Conservation (phyloP, 2,888 invertebrate genomes). For the Melanchra persicariae region DNA sequence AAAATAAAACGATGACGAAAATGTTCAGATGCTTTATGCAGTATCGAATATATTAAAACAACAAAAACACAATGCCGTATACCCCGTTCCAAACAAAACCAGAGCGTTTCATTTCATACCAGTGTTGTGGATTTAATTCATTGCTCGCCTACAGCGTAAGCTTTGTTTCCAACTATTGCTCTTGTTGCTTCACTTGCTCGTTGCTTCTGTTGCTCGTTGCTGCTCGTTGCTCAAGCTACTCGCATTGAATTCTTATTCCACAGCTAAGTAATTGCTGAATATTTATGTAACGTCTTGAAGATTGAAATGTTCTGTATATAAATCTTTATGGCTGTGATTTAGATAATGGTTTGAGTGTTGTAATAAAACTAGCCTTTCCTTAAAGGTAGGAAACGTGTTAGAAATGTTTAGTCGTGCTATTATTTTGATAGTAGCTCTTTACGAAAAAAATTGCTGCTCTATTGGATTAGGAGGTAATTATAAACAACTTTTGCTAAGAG, state of each 20-base stretch:
- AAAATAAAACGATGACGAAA: too few relatives aligned
- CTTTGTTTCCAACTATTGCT: constrained; percentile 69
- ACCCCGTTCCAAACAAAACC: constrained; percentile 40
- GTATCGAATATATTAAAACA: neutral
- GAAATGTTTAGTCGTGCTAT: neutral
- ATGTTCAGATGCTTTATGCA: too few relatives aligned
- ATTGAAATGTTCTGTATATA: constrained; percentile 29
- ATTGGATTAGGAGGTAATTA: neutral
- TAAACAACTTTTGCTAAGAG: too few relatives aligned
- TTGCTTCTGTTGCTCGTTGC: constrained; percentile 38
- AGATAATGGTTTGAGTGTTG: constrained; percentile 13
- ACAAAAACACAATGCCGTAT: constrained; percentile 24
- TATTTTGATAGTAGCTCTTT: neutral
- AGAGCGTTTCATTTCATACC: constrained; percentile 57
- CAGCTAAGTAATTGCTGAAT: constrained; percentile 54
- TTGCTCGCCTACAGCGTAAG: constrained; percentile 61
- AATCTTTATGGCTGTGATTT: constrained; percentile 27
- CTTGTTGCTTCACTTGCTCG: constrained; percentile 46
- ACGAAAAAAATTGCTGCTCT: neutral
- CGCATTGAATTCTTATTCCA: constrained; percentile 51
- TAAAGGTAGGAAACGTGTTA: neutral
- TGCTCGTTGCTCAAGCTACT: constrained; percentile 49
- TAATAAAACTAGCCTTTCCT: constrained; percentile 23
- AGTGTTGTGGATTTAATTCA: constrained; percentile 69
- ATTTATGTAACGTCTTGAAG: constrained; percentile 38